phyloP scores from a whole-genome alignment of 2,113 vertebrate species.

The Irena cyanogastra region DNA sequence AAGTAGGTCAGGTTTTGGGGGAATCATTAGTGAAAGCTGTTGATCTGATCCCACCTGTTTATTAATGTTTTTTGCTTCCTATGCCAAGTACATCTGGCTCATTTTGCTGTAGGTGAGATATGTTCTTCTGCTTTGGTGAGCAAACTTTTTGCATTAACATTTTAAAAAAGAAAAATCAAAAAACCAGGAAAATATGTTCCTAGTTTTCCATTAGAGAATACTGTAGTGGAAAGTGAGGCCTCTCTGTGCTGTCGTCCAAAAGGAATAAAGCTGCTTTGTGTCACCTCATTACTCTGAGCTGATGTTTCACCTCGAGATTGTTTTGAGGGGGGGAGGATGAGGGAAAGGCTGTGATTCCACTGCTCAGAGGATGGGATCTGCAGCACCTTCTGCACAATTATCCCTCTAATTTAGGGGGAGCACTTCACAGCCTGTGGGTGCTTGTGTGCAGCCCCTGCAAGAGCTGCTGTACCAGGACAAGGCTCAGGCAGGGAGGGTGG shows the following conservation, averaged over 20 bases:
- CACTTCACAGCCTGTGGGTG: not conserved
- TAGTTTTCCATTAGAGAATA: constrained; percentile 34
- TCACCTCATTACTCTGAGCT: constrained; percentile 60
- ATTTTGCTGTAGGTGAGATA: not conserved
- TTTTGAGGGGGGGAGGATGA: not conserved
- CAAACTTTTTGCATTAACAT: not conserved
- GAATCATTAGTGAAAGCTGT: constrained; percentile 22
- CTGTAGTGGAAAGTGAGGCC: constrained; percentile 50
- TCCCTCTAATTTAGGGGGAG: not conserved
- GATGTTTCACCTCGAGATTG: constrained; percentile 8
- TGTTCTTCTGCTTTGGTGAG: not conserved
- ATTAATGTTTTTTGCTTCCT: not conserved
- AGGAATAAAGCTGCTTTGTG: constrained; percentile 62
- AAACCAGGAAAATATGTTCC: constrained; percentile 5
- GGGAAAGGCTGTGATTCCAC: not conserved
- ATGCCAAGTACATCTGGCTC: not conserved
- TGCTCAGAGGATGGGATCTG: not conserved
- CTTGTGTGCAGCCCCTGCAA: not conserved
- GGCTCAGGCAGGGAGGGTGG: not conserved
- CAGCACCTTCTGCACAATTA: not conserved
- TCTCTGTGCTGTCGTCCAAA: constrained; percentile 37
- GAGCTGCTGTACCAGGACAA: not conserved
- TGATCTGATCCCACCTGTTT: not conserved
- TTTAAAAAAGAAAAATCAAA: not conserved
- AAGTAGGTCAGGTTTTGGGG: constrained; percentile 60